These are phyloP conservation scores for Rhipidura dahli DNA, from an alignment of 2,113 vertebrate genomes.

Conservation along the genomic window DNA sequence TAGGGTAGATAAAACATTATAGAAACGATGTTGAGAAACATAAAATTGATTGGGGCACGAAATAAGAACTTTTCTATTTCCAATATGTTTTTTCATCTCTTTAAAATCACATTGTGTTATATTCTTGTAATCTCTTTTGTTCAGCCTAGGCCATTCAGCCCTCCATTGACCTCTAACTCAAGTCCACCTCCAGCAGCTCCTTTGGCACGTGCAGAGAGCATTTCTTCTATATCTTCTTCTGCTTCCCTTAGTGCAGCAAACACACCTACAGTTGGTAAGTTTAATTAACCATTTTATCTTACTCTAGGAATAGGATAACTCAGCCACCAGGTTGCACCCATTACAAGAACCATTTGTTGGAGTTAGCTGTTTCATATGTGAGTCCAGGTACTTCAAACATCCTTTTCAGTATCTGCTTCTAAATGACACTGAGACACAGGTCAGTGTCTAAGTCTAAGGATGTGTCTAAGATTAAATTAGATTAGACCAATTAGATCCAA, in stretches of 20 bases:
- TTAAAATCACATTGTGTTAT: not conserved
- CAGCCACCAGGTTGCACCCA: not conserved
- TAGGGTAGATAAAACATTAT: not conserved
- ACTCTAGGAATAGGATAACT: not conserved
- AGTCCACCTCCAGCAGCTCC: constrained; percentile 89
- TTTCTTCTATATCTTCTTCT: constrained; percentile 94
- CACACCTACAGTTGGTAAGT: constrained; percentile 93
- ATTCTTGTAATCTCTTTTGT: constrained; percentile 34
- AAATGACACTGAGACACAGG: not conserved
- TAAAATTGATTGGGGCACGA: not conserved
- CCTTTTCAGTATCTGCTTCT: not conserved
- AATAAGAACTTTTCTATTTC: not conserved
- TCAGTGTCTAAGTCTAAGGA: too few relatives aligned
- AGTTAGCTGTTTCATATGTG: not conserved
- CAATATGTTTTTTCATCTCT: not conserved
- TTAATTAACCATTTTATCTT: not conserved
- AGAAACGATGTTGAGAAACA: not conserved
- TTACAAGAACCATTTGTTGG: not conserved
- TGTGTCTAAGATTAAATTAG: not conserved
- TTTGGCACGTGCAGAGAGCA: constrained; percentile 92
- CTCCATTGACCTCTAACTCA: constrained; percentile 82
- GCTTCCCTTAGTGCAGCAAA: constrained; percentile 91
- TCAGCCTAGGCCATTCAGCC: constrained; percentile 93
- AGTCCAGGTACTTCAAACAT: not conserved
- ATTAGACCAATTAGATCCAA: not conserved